These are phyloP conservation scores for Apamea crenata DNA, from an alignment of 2,888 invertebrate genomes.

Conservation along the genomic window DNA sequence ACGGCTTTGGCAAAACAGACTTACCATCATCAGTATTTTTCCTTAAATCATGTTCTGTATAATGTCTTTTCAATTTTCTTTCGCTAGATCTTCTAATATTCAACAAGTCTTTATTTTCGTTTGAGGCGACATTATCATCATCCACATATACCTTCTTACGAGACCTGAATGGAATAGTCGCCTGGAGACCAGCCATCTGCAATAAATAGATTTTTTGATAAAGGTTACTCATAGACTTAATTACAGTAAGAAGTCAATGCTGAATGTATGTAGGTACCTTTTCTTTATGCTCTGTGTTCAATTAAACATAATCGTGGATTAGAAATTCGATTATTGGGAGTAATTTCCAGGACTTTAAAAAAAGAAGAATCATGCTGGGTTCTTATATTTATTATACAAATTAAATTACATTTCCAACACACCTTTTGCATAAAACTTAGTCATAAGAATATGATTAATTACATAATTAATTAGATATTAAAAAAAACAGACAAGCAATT, in stretches of 20 bases:
- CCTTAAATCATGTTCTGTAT: conserved; percentile 60
- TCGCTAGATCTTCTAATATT: conserved; percentile 69
- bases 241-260: neutral
- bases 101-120: conserved; percentile 79
- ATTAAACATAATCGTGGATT: neutral
- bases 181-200: conserved; percentile 87
- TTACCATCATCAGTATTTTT: conserved; percentile 72
- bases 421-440: conserved; percentile 45
- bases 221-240: neutral
- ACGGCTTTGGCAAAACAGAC: conserved; percentile 5
- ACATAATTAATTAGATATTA: neutral
- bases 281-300: conserved; percentile 5
- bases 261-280: conserved; percentile 31
- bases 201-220: conserved; percentile 53
- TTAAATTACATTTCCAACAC: conserved; percentile 53
- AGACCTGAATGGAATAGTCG: conserved; percentile 86
- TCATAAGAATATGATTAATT: conserved; percentile 39
- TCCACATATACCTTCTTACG: conserved; percentile 83
- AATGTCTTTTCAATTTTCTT: conserved; percentile 69
- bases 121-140: conserved; percentile 68
- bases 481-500: neutral
- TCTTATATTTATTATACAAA: conserved; percentile 59
- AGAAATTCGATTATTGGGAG: neutral
- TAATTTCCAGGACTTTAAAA: conserved; percentile 1
- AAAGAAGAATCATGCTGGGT: conserved; percentile 26